Evolutionary conservation across 2,113 vertebrate genomes (phyloP), one percentile per base, ranked within the genome.

Genomic region (Chamaetylas fuelleborni): DNA sequence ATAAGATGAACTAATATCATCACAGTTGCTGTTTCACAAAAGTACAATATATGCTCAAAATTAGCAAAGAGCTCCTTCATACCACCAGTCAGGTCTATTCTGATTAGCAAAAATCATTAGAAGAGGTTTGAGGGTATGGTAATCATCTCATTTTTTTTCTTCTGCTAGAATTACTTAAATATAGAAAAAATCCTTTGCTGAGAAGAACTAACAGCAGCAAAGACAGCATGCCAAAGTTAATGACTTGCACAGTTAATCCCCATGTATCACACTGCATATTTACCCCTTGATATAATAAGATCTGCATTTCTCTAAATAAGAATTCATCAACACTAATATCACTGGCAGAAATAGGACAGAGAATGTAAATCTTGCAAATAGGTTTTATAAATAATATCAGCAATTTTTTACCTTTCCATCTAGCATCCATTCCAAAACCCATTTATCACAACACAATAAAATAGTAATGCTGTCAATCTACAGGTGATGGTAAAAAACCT

Each of bases 311-410:
- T 80, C 67, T 92, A 88, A 88, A 80, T 57, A 93, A 84, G 51
- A 90, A 92, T 91, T 93, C 86, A 88, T 94, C 88, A 90, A 48
- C n/a, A n/a, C 24, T 86, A 90, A 48, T 86, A 93, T 48, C 31
- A 57, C 43, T 86, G 93, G 80, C 82, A 96, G 86, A 94, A 97
- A 90, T 54, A 83, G 82, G 80, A 73, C 73, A 92, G 42, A 90
- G 42, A 87, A 90, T 23, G 26, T 62, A 69, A 69, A 72, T 88
- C 70, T 62, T 79, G 14, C 69, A 69, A 95, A 77, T 22, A 91
- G 42, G 31, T 53, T 93, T 94, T 81, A 92, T 69, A 84, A 93
- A 74, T 78, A 84, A 72, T 72, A 83, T 15, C 45, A 57, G 15
- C 19, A 38, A 25, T 22, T 20, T 20, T 9, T 19, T 82, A 71